Evolutionary conservation across 2,797 vertebrate species (phyloP).

Genomic region (Acanthurus leucopareius): DNA sequence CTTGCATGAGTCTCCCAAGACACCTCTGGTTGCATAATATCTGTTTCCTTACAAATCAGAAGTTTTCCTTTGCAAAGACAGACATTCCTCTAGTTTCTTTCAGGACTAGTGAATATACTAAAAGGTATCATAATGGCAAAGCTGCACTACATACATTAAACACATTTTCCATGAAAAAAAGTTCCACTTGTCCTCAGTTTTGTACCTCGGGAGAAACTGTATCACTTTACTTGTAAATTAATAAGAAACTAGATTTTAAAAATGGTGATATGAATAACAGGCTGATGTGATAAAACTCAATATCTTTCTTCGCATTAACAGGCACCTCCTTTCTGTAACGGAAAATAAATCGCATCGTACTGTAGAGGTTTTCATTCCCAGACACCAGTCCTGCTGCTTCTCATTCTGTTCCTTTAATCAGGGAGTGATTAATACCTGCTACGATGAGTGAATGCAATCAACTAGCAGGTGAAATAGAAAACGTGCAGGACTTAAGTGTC

Average conservation of each 20-base stretch:
- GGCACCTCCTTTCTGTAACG: slow-evolving; percentile 23
- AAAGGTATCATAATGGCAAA: neutral
- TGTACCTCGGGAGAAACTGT: neutral
- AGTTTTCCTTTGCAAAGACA: slow-evolving; percentile 25
- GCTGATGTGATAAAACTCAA: slow-evolving; percentile 2
- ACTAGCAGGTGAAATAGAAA: slow-evolving; percentile 10
- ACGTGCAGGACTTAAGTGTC: neutral
- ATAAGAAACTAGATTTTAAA: neutral
- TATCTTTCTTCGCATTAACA: slow-evolving; percentile 12
- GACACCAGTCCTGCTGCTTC: slow-evolving; percentile 21
- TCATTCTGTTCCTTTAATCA: slow-evolving; percentile 25
- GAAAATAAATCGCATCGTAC: slow-evolving; percentile 45
- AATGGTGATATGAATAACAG: neutral
- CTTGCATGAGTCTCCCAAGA: slow-evolving; percentile 35
- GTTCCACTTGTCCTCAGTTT: slow-evolving; percentile 8
- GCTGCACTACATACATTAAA: neutral
- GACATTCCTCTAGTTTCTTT: slow-evolving; percentile 11
- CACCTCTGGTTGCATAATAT: slow-evolving; percentile 44
- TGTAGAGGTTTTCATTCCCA: slow-evolving; percentile 25
- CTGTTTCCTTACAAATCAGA: slow-evolving; percentile 38
- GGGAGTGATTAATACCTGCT: slow-evolving; percentile 26
- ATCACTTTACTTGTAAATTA: neutral
- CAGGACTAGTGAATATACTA: neutral
- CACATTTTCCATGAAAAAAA: slow-evolving; percentile 6
- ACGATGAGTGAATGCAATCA: slow-evolving; percentile 47